Conservation (phyloP, 2,888 invertebrate species). For the Dolichomitus sp. region DNA sequence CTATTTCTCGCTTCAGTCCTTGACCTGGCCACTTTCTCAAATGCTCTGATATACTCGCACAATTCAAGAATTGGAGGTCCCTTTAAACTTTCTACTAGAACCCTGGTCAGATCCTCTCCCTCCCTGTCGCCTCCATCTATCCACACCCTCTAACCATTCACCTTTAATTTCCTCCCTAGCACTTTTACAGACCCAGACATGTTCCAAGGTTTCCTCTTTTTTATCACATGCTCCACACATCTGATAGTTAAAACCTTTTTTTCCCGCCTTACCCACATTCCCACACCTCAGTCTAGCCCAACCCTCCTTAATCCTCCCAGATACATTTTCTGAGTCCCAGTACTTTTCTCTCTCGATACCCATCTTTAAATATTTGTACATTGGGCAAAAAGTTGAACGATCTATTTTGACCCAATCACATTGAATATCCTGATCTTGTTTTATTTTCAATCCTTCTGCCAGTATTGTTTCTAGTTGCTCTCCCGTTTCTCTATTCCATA, state of each 20-base stretch:
- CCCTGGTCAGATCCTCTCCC: neutral
- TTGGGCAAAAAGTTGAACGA: neutral
- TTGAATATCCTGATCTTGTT: neutral
- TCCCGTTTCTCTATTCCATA: neutral
- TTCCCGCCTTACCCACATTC: too few species aligned
- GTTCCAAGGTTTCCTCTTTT: slow-evolving; percentile 12
- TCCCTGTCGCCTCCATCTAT: slow-evolving; percentile 7
- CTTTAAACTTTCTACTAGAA: neutral
- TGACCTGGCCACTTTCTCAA: neutral
- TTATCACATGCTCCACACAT: slow-evolving; percentile 8
- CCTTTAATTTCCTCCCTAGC: neutral
- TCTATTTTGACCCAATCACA: slow-evolving; percentile 6
- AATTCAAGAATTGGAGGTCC: neutral
- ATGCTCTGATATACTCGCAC: neutral
- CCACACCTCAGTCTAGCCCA: slow-evolving; percentile 42
- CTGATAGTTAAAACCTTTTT: slow-evolving; percentile 33
- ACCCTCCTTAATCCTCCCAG: neutral
- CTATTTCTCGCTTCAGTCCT: too few species aligned
- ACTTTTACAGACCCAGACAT: slow-evolving; percentile 15
- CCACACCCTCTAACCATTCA: neutral
- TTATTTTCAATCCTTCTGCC: neutral
- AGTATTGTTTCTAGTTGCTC: neutral
- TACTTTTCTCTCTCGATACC: neutral
- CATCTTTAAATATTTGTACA: slow-evolving; percentile 7
- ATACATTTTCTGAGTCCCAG: neutral